Base-by-base conservation (phyloP, 2,113 vertebrate species). In the Erinaceus europaeus region DNA sequence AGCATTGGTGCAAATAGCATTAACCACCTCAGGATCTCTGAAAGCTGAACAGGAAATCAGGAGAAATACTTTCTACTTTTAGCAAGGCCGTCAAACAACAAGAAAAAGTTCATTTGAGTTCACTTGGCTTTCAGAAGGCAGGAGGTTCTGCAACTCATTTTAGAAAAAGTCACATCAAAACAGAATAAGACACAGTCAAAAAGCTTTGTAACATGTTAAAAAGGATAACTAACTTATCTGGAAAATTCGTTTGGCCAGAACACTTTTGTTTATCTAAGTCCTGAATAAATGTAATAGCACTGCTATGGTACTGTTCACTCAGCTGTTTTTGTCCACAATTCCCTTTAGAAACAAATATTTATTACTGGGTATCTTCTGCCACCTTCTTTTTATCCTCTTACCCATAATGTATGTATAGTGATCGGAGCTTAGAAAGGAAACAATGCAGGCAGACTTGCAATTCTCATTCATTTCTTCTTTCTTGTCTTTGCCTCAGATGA, bases 401-500 rank as follows among this genome's bases (percentile, higher is more conserved):
- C 9, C 59, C 64, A 74, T 88, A 52, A 86, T 80, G 79, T 92
- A 61, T n/a, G n/a, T n/a, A 25, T 53, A 67, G 65, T 21, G 36
- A 87, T 87, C 75, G 82, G 29, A 32, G 36, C 53, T 57, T 25
- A 10, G 50, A 84, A 93, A 88, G 64, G n/a, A n/a, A 9, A 57
- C 12, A 53, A 46, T 46, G 62, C 50, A 80, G 72, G 71, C 50
- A 23, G 80, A 86, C 65, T 29, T 69, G 78, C 85, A 88, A 25
- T 27, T 61, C 55, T 94, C 76, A 34, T 73, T 90, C 9, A 74
- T 40, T 89, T 67, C 80, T 79, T 57, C 38, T 68, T 77, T 61
- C 72, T 67, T 42, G 11, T 83, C 42, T 68, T 86, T 94, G 92
- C 85, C 71, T 65, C 96, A 99, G 99, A 98, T 62, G 99, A 99